Percentiles rank a stretch among this genome's conserved stretches.
phyloP scores from a whole-genome alignment of 35 echinoderm and acorn worm species.

The Eucidaris tribuloides region DNA sequence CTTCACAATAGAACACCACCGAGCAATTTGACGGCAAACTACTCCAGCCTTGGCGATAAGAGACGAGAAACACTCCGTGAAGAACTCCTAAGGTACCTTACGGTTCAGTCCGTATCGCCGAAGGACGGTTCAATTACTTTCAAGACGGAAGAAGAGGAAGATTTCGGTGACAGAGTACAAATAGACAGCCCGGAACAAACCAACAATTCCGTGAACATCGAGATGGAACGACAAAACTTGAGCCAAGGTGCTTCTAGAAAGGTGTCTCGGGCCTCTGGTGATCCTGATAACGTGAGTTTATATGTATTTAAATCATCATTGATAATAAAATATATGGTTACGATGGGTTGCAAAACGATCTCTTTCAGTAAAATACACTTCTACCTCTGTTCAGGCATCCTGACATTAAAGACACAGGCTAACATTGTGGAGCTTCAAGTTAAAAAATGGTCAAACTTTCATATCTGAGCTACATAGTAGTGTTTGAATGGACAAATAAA shows the following conservation, averaged over 20 bases:
- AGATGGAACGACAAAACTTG: not conserved
- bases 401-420: too few species aligned
- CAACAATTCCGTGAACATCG: not conserved
- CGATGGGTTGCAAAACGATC: too few species aligned
- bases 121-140: not conserved
- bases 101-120: not conserved
- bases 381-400: too few species aligned
- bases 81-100: slow-evolving; percentile 18
- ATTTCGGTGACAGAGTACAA: too few species aligned
- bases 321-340: too few species aligned
- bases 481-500: too few species aligned
- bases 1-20: not conserved
- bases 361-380: too few species aligned
- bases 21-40: not conserved
- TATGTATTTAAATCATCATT: too few species aligned
- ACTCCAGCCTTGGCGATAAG: not conserved
- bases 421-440: too few species aligned
- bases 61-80: slow-evolving; percentile 19
- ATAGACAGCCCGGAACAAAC: not conserved
- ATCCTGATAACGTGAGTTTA: not conserved
- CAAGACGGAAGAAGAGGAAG: not conserved
- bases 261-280: not conserved
- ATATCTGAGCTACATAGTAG: too few species aligned
- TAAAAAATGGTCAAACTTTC: too few species aligned
- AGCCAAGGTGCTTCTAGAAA: not conserved